These are phyloP conservation scores for Microplitis manilae DNA, from an alignment of 2,888 invertebrate genomes.

Conservation along the genomic window DNA sequence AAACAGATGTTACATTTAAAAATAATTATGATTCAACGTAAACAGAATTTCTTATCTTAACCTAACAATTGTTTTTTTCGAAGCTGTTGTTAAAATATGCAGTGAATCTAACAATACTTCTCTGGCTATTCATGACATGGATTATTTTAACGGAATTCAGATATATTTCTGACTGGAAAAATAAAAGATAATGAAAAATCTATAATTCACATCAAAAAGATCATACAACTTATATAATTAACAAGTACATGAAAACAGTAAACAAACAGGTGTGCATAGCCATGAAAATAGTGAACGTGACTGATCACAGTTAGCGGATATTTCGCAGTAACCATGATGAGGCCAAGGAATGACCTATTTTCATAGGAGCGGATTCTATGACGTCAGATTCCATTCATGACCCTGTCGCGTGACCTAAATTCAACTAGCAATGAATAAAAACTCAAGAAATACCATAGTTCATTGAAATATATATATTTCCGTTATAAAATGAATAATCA, in stretches of 20 bases:
- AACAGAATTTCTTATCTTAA: no score
- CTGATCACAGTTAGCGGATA: constrained; percentile 7
- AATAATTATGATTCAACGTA: no score
- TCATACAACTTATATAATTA: background rate
- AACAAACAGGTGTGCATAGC: background rate
- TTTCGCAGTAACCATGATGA: constrained; percentile 37
- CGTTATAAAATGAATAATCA: background rate
- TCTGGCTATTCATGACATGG: no score
- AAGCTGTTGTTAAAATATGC: no score
- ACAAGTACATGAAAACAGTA: background rate
- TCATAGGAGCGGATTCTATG: constrained; percentile 65
- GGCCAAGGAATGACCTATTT: constrained; percentile 65
- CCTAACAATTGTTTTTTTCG: no score
- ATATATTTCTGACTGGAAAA: no score
- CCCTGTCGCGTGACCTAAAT: constrained; percentile 64
- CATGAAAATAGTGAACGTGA: constrained; percentile 24
- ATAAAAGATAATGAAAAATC: background rate
- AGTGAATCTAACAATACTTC: no score
- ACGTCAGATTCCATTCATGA: constrained; percentile 69
- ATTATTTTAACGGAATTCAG: no score
- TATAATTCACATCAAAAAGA: background rate
- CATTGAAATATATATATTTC: constrained; percentile 57
- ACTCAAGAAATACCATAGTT: constrained; percentile 66
- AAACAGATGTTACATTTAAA: no score
- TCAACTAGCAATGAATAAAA: constrained; percentile 43